Percentiles rank a stretch among this genome's conserved stretches.
These are phyloP conservation scores for Anoplopoma fimbria DNA, from an alignment of 2,113 vertebrate species.

Conservation along the genomic window DNA sequence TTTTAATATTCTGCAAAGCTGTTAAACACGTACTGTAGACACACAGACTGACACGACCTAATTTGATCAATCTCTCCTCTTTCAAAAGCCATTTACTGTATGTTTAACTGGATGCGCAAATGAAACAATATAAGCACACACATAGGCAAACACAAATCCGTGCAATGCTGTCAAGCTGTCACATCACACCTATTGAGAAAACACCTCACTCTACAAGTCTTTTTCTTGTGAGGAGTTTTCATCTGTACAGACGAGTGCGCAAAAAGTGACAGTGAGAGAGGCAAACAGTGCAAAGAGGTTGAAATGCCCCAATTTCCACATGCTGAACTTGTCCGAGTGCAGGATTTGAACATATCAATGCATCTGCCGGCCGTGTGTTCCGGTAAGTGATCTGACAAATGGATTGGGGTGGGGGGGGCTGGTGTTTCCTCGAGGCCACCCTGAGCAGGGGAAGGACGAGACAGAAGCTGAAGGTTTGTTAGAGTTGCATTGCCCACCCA, in stretches of 20 bases:
- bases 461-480: conserved; percentile 67
- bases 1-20: background rate
- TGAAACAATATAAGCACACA: background rate
- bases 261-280: background rate
- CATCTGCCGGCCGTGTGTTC: background rate
- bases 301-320: background rate
- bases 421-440: conserved; percentile 48
- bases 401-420: background rate
- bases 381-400: conserved; percentile 3
- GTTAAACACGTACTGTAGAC: background rate
- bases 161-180: background rate
- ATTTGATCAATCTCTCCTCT: background rate
- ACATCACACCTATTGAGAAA: background rate
- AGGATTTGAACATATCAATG: background rate
- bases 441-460: conserved; percentile 8
- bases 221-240: background rate
- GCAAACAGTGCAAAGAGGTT: background rate
- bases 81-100: background rate
- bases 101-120: background rate
- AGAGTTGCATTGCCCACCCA: conserved; percentile 54
- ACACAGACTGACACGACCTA: background rate
- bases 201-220: background rate
- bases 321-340: background rate
- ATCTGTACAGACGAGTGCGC: background rate
- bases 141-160: background rate